phyloP scores from a whole-genome alignment of 1,140 invertebrate genomes.

The Camponotus vicinus region DNA sequence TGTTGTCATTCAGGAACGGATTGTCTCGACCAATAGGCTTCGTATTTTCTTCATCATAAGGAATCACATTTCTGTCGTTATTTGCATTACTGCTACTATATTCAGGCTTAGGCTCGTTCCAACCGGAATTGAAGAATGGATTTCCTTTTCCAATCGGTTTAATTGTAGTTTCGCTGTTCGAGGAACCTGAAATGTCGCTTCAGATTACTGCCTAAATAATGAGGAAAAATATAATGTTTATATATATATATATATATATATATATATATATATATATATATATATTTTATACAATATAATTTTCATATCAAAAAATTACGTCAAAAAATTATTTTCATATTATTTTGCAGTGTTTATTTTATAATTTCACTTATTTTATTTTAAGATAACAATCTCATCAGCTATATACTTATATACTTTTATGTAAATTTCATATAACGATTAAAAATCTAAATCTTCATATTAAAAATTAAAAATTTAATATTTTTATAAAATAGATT shows the following conservation, averaged over 20 bases:
- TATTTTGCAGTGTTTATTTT: not conserved
- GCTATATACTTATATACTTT: not conserved
- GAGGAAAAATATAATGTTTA: not conserved
- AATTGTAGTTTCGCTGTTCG: not conserved
- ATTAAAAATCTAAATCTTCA: not conserved
- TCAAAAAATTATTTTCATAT: not conserved
- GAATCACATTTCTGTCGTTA: not conserved
- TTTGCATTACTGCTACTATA: not conserved
- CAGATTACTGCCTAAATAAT: conserved; percentile 5
- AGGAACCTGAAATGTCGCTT: not conserved
- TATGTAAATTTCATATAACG: not conserved
- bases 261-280: not conserved
- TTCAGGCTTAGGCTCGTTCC: not conserved
- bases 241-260: not conserved
- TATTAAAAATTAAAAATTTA: no score
- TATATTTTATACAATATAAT: not conserved
- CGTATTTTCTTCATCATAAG: not conserved
- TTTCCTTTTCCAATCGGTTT: conserved; percentile 64
- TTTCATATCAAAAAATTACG: not conserved
- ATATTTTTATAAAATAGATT: not conserved
- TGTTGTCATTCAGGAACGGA: conserved; percentile 37
- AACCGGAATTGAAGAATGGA: conserved; percentile 40
- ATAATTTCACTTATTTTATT: not conserved
- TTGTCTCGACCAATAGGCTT: conserved; percentile 44
- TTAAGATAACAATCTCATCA: not conserved